Conservation (phyloP, 2,113 vertebrate genomes). For the Prietella phreatophila region DNA sequence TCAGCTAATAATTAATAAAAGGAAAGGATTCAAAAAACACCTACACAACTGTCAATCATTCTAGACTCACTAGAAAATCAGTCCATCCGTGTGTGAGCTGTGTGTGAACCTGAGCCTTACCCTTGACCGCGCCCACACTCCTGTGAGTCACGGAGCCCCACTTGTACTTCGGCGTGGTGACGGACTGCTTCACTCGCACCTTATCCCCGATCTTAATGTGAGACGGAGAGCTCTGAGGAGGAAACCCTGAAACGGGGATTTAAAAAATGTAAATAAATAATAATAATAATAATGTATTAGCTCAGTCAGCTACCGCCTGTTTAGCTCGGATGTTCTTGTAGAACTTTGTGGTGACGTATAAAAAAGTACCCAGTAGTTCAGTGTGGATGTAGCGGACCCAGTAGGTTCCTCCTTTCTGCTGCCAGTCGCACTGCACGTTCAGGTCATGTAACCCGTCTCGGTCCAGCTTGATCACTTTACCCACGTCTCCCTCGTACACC, state of each 20-base stretch:
- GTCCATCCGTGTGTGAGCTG: background rate
- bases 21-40: too few species aligned
- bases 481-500: conserved; percentile 93
- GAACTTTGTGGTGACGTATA: background rate
- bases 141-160: conserved; percentile 98
- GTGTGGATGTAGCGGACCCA: conserved; percentile 99
- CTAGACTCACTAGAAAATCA: too few species aligned
- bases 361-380: conserved; percentile 83
- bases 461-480: conserved; percentile 97
- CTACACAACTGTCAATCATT: too few species aligned
- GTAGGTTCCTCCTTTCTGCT: conserved; percentile 97
- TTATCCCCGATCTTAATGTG: conserved; percentile 99
- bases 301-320: background rate
- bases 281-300: background rate
- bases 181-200: conserved; percentile 89
- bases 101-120: conserved; percentile 60
- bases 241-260: conserved; percentile 77
- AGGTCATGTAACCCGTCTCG: conserved; percentile 94
- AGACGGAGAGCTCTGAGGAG: conserved; percentile 90
- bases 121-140: conserved; percentile 95
- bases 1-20: too few species aligned
- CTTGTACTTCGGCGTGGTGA: conserved; percentile 97
- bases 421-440: conserved; percentile 98
- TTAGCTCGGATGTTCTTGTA: background rate
- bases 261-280: too few species aligned